Conservation (phyloP, 2,888 invertebrate species). For the Cataglyphis altisquamis region DNA sequence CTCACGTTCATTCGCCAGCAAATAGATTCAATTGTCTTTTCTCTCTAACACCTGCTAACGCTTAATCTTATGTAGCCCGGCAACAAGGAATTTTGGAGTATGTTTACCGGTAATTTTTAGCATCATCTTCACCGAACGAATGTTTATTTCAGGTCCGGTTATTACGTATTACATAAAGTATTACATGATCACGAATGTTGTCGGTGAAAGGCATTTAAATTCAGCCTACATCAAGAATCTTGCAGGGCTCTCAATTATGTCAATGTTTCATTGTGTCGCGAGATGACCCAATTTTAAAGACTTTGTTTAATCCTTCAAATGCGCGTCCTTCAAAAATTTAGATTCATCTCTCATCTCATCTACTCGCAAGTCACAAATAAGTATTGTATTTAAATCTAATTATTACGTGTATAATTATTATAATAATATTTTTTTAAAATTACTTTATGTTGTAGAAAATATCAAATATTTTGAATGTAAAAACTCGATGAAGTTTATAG, state of each 20-base stretch:
- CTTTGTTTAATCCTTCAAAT: background rate
- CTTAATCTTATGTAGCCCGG: background rate
- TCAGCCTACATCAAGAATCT: slow-evolving; percentile 41
- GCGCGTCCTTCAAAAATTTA: background rate
- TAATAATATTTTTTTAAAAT: background rate
- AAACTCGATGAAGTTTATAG: background rate
- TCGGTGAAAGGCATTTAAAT: slow-evolving; percentile 67
- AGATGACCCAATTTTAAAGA: slow-evolving; percentile 19
- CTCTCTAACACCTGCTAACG: slow-evolving; percentile 28
- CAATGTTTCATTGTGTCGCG: slow-evolving; percentile 36
- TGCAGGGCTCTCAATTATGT: slow-evolving; percentile 50
- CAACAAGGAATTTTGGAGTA: background rate
- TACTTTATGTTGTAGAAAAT: background rate
- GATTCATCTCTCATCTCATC: background rate
- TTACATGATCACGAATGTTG: slow-evolving; percentile 55
- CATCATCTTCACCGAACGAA: background rate
- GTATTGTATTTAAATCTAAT: background rate
- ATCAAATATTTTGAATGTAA: background rate
- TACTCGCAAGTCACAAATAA: background rate
- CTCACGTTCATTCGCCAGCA: slow-evolving; percentile 59
- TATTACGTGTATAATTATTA: background rate
- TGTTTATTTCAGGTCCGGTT: slow-evolving; percentile 43
- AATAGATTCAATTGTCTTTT: slow-evolving; percentile 61
- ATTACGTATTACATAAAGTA: slow-evolving; percentile 49
- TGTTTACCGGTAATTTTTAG: slow-evolving; percentile 16